Evolutionary conservation across 35 echinoderm and acorn worm genomes (phyloP), one percentile per base, ranked within the genome.

Genomic region (Ptychodera flava): DNA sequence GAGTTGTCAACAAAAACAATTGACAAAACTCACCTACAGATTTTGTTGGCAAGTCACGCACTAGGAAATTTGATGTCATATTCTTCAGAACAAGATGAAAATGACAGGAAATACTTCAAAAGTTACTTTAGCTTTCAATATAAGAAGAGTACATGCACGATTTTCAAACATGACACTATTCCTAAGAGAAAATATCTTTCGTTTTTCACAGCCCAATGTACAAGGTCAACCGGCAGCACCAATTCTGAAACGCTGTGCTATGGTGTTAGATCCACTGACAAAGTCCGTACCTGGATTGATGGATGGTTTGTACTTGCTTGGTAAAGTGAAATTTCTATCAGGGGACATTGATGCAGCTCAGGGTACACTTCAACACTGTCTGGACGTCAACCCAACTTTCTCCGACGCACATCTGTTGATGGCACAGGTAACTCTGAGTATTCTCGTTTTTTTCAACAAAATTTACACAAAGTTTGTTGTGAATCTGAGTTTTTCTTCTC

Each of bases 381-480:
- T 99, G 78, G 93, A 99, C 79, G 86, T 86, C 28, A 99, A 94
- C 37, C 92, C 92, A 27, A 88, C 94, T 79, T 99, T 88, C 88
- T 87, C 93, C 77, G 96, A 99, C 82, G 96, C 96, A 0, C 96
- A 99, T 79, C 79, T 99, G 16, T 88, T 99, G 16, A 99, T 99
- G 96, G 96, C 96, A 80, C 96, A 99, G 96, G 96, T 99, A 78
- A 37, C 64, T 81, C 14, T 81, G 1, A 31, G 75, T 77, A 15
- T 77, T 77, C 75, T 77, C 15, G 15, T 77, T 77, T 15, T 15
- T 77, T 77, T 15, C 75, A 77, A n/a, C n/a, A 77, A 15, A n/a
- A 77, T 77, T n/a, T 15, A 77, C n/a, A 77, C 75, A 77, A 15
- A 77, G 75, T n/a, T 77, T 77, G 75, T 77, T 77, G 75, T 77